Evolutionary conservation across 2,113 vertebrate species (phyloP), one percentile per base, ranked within the genome.

Genomic region (Lasiurus borealis): DNA sequence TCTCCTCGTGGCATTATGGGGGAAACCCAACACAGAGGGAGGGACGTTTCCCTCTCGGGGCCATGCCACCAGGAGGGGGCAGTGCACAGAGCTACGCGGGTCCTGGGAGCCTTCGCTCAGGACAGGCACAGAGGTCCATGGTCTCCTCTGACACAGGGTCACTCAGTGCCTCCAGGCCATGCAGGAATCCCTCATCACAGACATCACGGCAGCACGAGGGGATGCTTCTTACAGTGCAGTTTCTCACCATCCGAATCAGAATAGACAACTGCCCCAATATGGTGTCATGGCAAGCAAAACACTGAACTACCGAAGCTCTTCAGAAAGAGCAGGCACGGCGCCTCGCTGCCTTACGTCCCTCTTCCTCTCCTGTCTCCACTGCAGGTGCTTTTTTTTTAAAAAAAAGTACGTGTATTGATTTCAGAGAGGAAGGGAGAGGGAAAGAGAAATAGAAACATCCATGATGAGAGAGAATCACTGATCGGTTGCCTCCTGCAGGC

Each of bases 171-270:
- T 87, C 25, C 27, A 16, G 31, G 66, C 68, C 62, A 82, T 9
- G 15, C 31, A 44, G 50, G 91, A 52, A 88, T 73, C 9, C 62
- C 48, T 62, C 87, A 87, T 71, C 57, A 94, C 72, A 94, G 71
- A 29, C 19, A 85, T 46, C 57, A 88, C 21, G 52, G 52, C 75
- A 71, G 80, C 52, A 25, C 1, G 59, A 95, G 69, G 88, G 69
- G 96, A 94, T 71, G n/a, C n/a, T 64, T 88, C 75, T 96, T 48
- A 87, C 8, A 11, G 40, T 15, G 85, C 85, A 91, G 31, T 76
- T 96, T 91, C 66, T 71, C 86, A 90, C 46, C 46, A 10, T n/a
- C 36, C 8, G 85, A 93, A 93, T 96, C 90, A 96, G 84, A 94
- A 88, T 27, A 80, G 44, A 62, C 10, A 48, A 96, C 85, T 97